A percentile compares a stretch with the other conserved stretches of the same genome.
These are phyloP conservation scores for Fringilla coelebs DNA, from an alignment of 2,797 vertebrate species.

Conservation along the genomic window DNA sequence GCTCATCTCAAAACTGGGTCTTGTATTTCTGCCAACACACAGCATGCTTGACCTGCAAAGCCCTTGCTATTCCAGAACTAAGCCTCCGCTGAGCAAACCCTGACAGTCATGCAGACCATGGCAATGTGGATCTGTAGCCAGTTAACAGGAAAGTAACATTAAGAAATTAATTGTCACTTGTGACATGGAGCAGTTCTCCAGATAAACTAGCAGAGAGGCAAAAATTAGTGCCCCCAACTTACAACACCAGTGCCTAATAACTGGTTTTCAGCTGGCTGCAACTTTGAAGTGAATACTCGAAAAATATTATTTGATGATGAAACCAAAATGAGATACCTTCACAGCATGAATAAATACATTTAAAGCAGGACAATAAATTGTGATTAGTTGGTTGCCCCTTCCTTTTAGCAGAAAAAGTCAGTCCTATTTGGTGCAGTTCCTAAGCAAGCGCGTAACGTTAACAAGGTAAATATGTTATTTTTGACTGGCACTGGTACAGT, in stretches of 20 bases:
- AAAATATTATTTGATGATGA: background rate
- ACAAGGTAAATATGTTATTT: background rate
- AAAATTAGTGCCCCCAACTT: background rate
- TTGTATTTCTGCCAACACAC: conserved; percentile 32
- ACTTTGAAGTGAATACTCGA: background rate
- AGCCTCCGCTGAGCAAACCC: background rate
- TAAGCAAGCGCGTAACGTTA: background rate
- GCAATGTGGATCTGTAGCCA: background rate
- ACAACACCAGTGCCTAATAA: background rate
- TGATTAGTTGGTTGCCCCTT: background rate
- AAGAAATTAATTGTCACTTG: background rate
- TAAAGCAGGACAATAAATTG: background rate
- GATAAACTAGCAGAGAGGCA: background rate
- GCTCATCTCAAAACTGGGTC: conserved; percentile 13
- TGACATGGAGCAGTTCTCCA: background rate
- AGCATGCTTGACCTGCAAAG: conserved; percentile 46
- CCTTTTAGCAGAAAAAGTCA: background rate
- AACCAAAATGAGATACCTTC: background rate
- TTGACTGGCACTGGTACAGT: background rate
- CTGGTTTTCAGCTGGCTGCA: background rate
- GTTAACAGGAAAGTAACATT: background rate
- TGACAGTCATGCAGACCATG: background rate
- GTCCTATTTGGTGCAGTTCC: background rate
- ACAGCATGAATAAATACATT: background rate
- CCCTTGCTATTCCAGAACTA: conserved; percentile 24